A percentile compares a stretch with the other conserved stretches of the same genome.
These are phyloP conservation scores for Mythimna pallens DNA, from an alignment of 2,888 invertebrate species.

Conservation along the genomic window DNA sequence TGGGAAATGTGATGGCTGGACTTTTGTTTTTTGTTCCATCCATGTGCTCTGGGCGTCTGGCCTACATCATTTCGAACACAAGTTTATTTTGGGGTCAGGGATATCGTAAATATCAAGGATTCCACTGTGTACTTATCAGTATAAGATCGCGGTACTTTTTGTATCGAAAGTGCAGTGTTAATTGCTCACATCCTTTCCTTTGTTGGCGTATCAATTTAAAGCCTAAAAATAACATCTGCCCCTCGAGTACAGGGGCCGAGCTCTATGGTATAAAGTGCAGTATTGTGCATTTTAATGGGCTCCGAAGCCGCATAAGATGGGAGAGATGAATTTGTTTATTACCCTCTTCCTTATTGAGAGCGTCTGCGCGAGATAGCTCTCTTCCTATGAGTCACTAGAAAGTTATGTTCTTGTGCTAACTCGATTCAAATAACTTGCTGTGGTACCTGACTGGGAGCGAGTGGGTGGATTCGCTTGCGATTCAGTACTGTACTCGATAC, in stretches of 20 bases:
- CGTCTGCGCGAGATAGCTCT: conserved; percentile 89
- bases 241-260: conserved; percentile 78
- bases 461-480: conserved; percentile 65
- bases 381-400: conserved; percentile 91
- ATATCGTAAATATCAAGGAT: conserved; percentile 70
- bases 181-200: conserved; percentile 89
- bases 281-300: conserved; percentile 90
- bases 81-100: conserved; percentile 72
- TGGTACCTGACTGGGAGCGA: conserved; percentile 71
- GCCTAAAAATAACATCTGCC: conserved; percentile 87
- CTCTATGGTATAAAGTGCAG: conserved; percentile 87
- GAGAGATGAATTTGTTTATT: conserved; percentile 91
- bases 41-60: conserved; percentile 73
- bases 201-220: conserved; percentile 88
- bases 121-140: conserved; percentile 66
- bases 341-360: conserved; percentile 90
- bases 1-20: conserved; percentile 79
- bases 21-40: conserved; percentile 75
- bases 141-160: conserved; percentile 71
- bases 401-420: conserved; percentile 88
- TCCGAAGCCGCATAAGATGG: conserved; percentile 88
- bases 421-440: conserved; percentile 84
- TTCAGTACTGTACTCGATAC: conserved; percentile 53
- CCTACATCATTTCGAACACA: conserved; percentile 72
- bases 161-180: conserved; percentile 85